Conservation (phyloP, 1,140 invertebrate species). For the Trialeurodes vaporariorum region DNA sequence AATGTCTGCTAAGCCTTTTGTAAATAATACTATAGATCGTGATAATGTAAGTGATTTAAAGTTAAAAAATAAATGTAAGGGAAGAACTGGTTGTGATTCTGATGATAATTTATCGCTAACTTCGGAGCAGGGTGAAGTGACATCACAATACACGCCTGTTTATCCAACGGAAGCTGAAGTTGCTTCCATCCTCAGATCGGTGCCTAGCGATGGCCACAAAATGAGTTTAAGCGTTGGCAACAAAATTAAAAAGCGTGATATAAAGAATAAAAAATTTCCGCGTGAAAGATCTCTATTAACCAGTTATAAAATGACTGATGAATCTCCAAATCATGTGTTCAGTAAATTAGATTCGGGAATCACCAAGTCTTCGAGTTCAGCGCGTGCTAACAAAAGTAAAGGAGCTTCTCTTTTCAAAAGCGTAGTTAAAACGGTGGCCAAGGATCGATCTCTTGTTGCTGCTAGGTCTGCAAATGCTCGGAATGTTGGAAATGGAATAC, state of each 20-base stretch:
- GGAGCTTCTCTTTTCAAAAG: constrained; percentile 22
- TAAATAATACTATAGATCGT: neutral
- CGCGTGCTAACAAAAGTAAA: neutral
- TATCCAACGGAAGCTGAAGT: constrained; percentile 27
- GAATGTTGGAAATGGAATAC: neutral
- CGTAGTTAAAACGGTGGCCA: constrained; percentile 18
- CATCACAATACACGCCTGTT: constrained; percentile 10
- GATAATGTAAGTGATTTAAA: neutral
- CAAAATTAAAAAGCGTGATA: constrained; percentile 38
- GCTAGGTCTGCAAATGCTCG: neutral
- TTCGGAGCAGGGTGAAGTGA: constrained; percentile 14
- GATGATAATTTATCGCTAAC: constrained; percentile 3
- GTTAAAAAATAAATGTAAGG: neutral
- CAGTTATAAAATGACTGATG: constrained; percentile 12
- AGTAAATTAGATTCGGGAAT: neutral
- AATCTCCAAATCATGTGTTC: constrained; percentile 3
- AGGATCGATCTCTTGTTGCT: neutral
- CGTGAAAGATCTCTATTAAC: constrained; percentile 27
- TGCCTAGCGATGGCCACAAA: constrained; percentile 23
- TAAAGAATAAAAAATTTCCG: constrained; percentile 40
- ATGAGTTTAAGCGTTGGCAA: constrained; percentile 21
- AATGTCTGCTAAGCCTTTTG: neutral
- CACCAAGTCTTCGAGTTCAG: constrained; percentile 3
- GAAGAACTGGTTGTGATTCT: constrained; percentile 8
- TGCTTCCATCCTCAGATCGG: constrained; percentile 26